Conservation (phyloP, 1,140 invertebrate genomes). For the Drosophila ohnishii region DNA sequence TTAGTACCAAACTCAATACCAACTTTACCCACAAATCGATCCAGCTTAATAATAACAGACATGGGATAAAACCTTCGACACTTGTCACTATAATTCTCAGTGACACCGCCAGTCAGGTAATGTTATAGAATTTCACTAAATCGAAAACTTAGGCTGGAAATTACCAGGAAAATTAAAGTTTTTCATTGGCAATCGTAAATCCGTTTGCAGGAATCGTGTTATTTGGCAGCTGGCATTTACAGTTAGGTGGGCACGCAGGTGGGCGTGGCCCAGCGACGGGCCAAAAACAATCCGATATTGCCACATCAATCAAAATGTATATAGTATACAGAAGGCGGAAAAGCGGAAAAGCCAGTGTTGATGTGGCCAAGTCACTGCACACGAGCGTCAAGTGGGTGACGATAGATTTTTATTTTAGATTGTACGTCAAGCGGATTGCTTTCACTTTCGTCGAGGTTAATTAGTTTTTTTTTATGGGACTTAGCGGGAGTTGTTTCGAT, state of each 20-base stretch:
- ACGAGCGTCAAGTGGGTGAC: constrained; percentile 53
- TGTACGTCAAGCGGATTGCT: constrained; percentile 20
- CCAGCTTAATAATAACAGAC: neutral
- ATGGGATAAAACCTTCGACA: neutral
- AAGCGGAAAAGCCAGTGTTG: constrained; percentile 19
- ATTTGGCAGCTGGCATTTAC: constrained; percentile 47
- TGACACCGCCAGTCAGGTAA: constrained; percentile 5
- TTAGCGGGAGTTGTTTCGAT: neutral
- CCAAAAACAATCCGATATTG: constrained; percentile 52
- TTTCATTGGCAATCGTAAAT: constrained; percentile 37
- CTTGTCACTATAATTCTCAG: constrained; percentile 5
- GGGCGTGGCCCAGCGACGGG: constrained; percentile 31
- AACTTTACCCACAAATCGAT: neutral
- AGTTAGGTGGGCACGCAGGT: constrained; percentile 39
- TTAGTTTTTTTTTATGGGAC: constrained; percentile 26
- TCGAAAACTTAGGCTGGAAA: constrained; percentile 7
- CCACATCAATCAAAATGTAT: constrained; percentile 54
- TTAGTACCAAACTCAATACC: neutral
- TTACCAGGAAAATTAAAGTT: constrained; percentile 30
- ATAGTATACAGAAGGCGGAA: neutral
- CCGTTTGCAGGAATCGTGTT: constrained; percentile 27
- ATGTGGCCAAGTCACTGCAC: constrained; percentile 45
- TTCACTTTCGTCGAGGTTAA: constrained; percentile 35
- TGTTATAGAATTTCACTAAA: constrained; percentile 9
- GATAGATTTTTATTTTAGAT: constrained; percentile 54